These are phyloP conservation scores for Bradypus variegatus DNA, from an alignment of 2,797 vertebrate species.

Conservation along the genomic window DNA sequence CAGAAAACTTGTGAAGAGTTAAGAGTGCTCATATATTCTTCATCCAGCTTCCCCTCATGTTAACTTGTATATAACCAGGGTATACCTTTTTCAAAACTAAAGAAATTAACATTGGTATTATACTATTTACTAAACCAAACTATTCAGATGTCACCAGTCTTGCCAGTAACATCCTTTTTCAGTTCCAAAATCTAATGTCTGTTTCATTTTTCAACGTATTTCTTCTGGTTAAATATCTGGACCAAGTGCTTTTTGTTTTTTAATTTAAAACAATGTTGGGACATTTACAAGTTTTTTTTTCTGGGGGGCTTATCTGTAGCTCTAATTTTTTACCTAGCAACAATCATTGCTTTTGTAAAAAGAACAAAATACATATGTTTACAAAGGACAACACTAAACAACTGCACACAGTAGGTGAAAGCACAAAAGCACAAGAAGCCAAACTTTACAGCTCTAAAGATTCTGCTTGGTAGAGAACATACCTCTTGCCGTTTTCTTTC, in stretches of 20 bases:
- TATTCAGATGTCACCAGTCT: neutral
- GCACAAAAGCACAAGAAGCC: rapidly evolving
- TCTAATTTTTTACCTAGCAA: neutral
- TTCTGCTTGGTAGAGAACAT: neutral
- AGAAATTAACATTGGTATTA: neutral
- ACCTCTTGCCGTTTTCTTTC: conserved; percentile 97
- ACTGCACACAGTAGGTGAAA: neutral
- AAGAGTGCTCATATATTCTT: neutral
- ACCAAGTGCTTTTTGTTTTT: neutral
- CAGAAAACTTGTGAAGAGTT: neutral
- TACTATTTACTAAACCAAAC: neutral
- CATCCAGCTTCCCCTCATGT: neutral
- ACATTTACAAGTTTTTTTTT: neutral
- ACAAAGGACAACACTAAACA: neutral
- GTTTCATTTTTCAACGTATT: neutral
- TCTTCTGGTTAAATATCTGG: neutral
- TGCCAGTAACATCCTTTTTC: neutral
- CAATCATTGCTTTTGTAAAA: neutral
- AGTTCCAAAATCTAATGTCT: neutral
- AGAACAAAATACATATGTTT: neutral
- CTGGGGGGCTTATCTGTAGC: neutral
- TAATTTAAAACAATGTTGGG: neutral
- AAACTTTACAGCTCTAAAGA: neutral
- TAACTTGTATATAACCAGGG: neutral
- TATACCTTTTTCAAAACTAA: neutral